phyloP scores from a whole-genome alignment of 2,888 invertebrate genomes.

The Drosophila prostipennis region DNA sequence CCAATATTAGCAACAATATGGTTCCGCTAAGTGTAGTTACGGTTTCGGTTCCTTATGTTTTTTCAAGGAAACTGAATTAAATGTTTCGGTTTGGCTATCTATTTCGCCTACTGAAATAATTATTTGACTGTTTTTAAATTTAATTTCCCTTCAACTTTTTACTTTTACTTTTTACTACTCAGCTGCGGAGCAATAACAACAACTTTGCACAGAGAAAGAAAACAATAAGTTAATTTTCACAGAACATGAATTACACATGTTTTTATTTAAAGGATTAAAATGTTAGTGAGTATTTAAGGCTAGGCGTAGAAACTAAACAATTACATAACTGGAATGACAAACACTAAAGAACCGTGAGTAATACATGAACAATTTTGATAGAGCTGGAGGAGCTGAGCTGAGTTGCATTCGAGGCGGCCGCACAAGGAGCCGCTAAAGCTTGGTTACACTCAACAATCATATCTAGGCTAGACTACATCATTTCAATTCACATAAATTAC shows the following conservation, averaged over 20 bases:
- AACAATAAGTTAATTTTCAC: constrained; percentile 6
- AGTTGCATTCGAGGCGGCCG: constrained; percentile 31
- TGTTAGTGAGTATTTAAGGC: constrained; percentile 64
- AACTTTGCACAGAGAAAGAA: not conserved
- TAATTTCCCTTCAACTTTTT: not conserved
- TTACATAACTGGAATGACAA: constrained; percentile 67
- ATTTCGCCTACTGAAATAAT: too few relatives aligned
- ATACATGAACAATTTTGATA: constrained; percentile 53
- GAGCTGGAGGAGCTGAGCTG: constrained; percentile 25
- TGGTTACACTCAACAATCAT: constrained; percentile 41
- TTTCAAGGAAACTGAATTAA: too few relatives aligned
- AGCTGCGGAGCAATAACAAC: not conserved
- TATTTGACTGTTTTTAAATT: not conserved
- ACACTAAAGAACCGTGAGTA: constrained; percentile 38
- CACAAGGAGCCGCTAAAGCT: constrained; percentile 61
- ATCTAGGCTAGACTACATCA: constrained; percentile 31
- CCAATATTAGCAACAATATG: too few relatives aligned
- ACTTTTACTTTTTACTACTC: too few relatives aligned
- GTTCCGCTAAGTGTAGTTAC: not conserved
- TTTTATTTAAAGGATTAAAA: constrained; percentile 35
- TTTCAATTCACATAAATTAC: constrained; percentile 48
- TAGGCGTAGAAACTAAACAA: constrained; percentile 57
- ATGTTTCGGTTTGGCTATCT: too few relatives aligned
- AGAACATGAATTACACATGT: constrained; percentile 17
- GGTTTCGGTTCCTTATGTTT: too few relatives aligned